Base-by-base conservation (phyloP, 2,113 vertebrate genomes). In the Sinocyclocheilus grahami region DNA sequence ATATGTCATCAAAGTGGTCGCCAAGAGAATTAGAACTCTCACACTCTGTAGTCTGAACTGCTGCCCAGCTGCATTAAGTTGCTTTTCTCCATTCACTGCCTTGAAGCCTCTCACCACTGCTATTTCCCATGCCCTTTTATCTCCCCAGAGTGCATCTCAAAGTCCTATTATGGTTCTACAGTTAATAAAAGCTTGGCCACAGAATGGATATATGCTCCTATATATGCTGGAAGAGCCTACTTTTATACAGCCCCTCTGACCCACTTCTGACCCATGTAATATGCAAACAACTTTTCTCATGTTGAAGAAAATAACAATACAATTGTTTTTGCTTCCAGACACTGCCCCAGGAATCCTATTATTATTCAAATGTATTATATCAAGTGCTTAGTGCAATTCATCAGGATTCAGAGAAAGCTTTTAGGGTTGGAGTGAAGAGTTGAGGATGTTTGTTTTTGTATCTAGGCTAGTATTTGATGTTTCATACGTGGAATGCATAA, bases 141-240 rank as follows among this genome's bases (percentile, higher is more conserved):
- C 58, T 81, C 69, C 58, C 72, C 58, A 53, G 71, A 86, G 85
- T 76, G 71, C 85, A 86, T 86, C 67, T 82, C 67, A 30, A 33
- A 72, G 37, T 80, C 78, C 78, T 81, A 72, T 72, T 80, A 72
- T 81, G 79, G 14, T 46, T 72, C 16, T 62, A 12, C 69, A 86
- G 85, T 80, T 62, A 82, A 63, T 86, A 82, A 86, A 86, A 86
- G 46, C 81, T 69, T 82, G 81, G 81, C 81, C 46, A 55, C 46
- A 51, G 46, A 55, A 82, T 71, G 81, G 55, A 30, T 75, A 71
- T 60, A 65, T 76, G 78, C 58, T 62, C 12, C 20, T 63, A 53
- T 48, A 48, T 22, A 48, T 46, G 39, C 53, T 63, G 67, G 72
- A 86, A 81, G 55, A 33, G 5, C 63, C 16, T 80, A 30, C 24